phyloP scores from a whole-genome alignment of 2,888 invertebrate genomes.

The Pseudococcus viburni region DNA sequence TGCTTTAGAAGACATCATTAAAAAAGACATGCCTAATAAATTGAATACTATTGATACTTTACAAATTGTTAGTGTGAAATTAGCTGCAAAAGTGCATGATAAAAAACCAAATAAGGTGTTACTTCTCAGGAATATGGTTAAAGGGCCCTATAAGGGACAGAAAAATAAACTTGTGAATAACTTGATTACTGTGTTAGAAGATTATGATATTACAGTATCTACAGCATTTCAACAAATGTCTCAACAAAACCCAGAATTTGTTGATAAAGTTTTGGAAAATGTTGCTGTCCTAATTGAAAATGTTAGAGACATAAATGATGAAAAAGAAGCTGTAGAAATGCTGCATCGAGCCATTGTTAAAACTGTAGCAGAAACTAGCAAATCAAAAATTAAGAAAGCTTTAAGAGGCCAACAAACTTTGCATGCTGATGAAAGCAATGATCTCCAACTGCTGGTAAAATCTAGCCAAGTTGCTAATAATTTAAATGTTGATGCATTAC shows the following conservation, averaged over 20 bases:
- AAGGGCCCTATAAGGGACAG: slow-evolving; percentile 70
- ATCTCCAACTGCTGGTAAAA: background rate
- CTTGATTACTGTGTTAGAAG: too few species aligned
- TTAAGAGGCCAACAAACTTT: background rate
- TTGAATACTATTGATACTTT: slow-evolving; percentile 38
- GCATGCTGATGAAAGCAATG: background rate
- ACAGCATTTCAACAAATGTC: too few species aligned
- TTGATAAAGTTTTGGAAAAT: too few species aligned
- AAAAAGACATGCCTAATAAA: slow-evolving; percentile 25
- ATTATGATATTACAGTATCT: too few species aligned
- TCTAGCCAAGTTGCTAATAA: slow-evolving; percentile 70
- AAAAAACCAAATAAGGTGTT: slow-evolving; percentile 73
- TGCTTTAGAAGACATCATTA: slow-evolving; percentile 51
- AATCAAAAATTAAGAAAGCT: too few species aligned
- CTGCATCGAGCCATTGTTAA: too few species aligned
- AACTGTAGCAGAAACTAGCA: too few species aligned
- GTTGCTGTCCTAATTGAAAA: too few species aligned
- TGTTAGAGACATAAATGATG: too few species aligned
- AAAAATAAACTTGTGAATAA: too few species aligned
- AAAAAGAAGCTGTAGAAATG: too few species aligned
- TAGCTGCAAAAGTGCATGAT: slow-evolving; percentile 18
- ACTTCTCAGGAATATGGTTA: slow-evolving; percentile 77
- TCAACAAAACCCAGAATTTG: too few species aligned
- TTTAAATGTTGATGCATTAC: slow-evolving; percentile 71
- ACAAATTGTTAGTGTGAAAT: background rate